These are phyloP conservation scores for Coptotermes formosanus DNA, from an alignment of 1,140 invertebrate genomes.

Conservation along the genomic window DNA sequence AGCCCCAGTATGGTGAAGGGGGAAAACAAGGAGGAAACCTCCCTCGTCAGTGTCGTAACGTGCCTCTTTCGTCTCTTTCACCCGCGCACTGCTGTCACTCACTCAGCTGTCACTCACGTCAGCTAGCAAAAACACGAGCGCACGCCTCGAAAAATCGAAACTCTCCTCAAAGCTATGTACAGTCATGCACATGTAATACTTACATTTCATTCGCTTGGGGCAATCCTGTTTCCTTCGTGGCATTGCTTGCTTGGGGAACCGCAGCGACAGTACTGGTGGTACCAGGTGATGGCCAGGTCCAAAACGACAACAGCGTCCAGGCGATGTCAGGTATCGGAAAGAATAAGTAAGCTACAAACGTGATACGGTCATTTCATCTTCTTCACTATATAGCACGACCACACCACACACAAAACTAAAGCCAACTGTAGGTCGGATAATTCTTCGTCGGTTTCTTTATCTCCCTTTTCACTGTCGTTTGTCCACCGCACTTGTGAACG, in stretches of 20 bases:
- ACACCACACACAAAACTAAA: conserved; percentile 3
- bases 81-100: neutral
- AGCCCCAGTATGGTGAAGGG: neutral
- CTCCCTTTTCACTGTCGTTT: neutral
- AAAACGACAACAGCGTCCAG: neutral
- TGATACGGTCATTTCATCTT: neutral
- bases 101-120: conserved; percentile 31
- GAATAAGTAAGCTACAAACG: neutral
- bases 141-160: conserved; percentile 31
- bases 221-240: conserved; percentile 62
- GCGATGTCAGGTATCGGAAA: neutral
- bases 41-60: conserved; percentile 3
- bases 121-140: conserved; percentile 26
- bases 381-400: neutral
- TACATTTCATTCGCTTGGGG: conserved; percentile 65
- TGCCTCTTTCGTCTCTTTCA: neutral
- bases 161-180: neutral
- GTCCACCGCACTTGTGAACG: neutral
- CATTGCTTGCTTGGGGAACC: conserved; percentile 45
- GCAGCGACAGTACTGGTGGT: neutral
- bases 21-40: conserved; percentile 6
- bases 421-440: neutral
- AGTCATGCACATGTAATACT: conserved; percentile 41
- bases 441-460: neutral
- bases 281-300: neutral